Base-by-base conservation (phyloP, 2,888 invertebrate genomes). In the Tuta absoluta region DNA sequence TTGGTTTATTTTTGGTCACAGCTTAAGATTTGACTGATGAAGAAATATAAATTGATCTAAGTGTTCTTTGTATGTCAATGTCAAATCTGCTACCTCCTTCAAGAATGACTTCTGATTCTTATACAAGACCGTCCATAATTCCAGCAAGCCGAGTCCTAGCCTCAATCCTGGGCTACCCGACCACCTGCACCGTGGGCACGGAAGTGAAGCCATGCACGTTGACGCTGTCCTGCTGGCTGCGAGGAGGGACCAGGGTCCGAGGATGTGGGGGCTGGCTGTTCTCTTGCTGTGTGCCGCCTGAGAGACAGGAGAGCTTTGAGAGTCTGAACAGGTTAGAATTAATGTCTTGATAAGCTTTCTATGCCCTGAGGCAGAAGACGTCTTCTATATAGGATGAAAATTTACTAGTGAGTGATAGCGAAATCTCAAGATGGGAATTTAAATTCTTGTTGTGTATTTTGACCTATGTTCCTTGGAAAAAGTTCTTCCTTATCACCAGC, bases 231-330 rank as follows among this genome's bases (percentile, higher is more conserved):
- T 96, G 96, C 80, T 96, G 96, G 95, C 85, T 96, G 70, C 93
- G 93, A 37, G 96, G 96, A 0, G 96, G 96, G 14, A 92, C 92
- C 45, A 92, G 94, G 74, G 92, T 93, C 48, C 86, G 93, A 28
- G 95, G 95, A 23, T 95, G 95, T 70, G 95, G 95, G 0, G 93
- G 93, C 57, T 95, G 95, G 95, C 86, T 96, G 57, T 94, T 95
- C 73, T 94, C 95, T 0, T 96, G 96, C 83, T 96, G 96, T 73
- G 71, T 56, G 12, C 56, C 75, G 0, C 71, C 77, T 8, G 80
- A 83, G 1, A 48, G 38, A 21, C 14, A 70, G 64, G 10, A 75
- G 72, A 76, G 67, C 63, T 81, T 82, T 49, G 77, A 75, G 0
- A 68, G 79, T 65, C 86, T 88, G 67, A 87, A 89, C 64, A 85